Conservation (phyloP, 2,113 vertebrate genomes). For the Phalacrocorax carbo region DNA sequence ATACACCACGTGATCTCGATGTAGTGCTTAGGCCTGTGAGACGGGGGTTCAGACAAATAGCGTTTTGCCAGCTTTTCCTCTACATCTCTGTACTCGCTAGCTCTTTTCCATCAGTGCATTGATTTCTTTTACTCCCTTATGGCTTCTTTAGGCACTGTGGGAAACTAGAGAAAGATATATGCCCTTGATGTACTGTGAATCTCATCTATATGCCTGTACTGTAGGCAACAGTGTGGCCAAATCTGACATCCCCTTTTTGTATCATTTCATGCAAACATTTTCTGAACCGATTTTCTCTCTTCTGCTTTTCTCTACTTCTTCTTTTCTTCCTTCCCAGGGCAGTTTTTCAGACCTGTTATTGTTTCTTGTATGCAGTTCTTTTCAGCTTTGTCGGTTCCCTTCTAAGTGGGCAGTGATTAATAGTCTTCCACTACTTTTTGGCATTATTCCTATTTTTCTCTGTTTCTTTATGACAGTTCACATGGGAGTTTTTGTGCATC, state of each 20-base stretch:
- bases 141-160: neutral
- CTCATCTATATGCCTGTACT: neutral
- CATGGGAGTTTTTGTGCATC: neutral
- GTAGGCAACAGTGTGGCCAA: neutral
- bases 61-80: neutral
- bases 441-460: neutral
- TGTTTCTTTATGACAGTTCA: neutral
- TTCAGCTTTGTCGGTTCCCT: neutral
- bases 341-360: neutral
- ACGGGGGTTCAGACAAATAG: fast-evolving
- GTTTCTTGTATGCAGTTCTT: neutral
- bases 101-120: neutral
- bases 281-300: neutral
- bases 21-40: neutral
- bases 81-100: neutral
- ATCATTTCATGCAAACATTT: neutral
- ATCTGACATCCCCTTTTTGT: neutral
- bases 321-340: neutral
- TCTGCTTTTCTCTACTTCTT: neutral
- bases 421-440: neutral
- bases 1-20: neutral
- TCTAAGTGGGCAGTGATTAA: neutral
- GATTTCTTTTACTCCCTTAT: neutral
- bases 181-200: neutral
- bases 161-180: neutral